Base-by-base conservation (phyloP, 2,888 invertebrate species). In the Ectemnius cavifrons region DNA sequence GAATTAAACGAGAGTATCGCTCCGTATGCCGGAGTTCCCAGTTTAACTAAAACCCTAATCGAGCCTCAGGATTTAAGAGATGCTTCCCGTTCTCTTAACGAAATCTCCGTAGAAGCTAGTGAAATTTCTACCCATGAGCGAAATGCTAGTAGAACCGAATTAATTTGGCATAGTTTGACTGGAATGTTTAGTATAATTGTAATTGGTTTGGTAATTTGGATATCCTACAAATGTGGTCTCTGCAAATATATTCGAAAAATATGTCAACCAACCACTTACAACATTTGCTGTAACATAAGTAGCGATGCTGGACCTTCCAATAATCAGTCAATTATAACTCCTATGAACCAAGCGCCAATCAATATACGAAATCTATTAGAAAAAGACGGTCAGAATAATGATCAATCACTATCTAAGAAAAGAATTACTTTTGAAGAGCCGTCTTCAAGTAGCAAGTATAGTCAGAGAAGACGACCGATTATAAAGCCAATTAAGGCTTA, bases 221-320 rank as follows among this genome's bases (percentile, higher is more conserved):
- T 16, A 49, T 49, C 49, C 14, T 49, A 49, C 14, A 49, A 49
- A 49, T 16, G 49, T n/a, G 16, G 49, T 49, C 28, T 49, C n/a
- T 49, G 49, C 2, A 14, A 16, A 49, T 8, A 2, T 0, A n/a
- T 49, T 49, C 16, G 14, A 49, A n/a, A 16, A 16, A 8, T 14
- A 14, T n/a, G n/a, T 16, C 14, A 49, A 49, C 49, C 5, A 14
- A 4, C n/a, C 49, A 16, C 16, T 16, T 49, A 49, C 49, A 49
- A 49, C 16, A 49, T n/a, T 49, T 49, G 49, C 16, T 49, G n/a
- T 49, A 49, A 49, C 49, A 49, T 16, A 49, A 49, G 16, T n/a
- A n/a, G 14, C 49, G 16, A 49, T 49, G n/a, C 49, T n/a, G 16
- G 16, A 14, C 16, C 49, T n/a, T 49, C 49, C 2, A 16, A 49